Conservation (phyloP, 2,888 invertebrate species). For the Sicus ferrugineus region DNA sequence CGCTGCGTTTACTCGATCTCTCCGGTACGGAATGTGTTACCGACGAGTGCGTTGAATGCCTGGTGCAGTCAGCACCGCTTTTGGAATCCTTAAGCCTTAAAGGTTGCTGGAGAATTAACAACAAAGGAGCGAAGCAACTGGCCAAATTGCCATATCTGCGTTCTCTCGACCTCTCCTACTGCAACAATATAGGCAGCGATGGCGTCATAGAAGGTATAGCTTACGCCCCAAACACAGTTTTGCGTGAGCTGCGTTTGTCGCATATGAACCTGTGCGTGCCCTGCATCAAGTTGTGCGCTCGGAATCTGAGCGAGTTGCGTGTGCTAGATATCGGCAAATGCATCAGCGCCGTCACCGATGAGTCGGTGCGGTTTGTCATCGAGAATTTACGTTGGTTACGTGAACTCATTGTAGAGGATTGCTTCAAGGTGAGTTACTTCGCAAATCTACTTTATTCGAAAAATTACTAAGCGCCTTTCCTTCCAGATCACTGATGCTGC, state of each 20-base stretch:
- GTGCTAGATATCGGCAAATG: conserved; percentile 74
- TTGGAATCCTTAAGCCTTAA: conserved; percentile 71
- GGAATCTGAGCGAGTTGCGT: conserved; percentile 68
- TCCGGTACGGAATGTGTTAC: conserved; percentile 73
- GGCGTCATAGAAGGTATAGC: conserved; percentile 72
- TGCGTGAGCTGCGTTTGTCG: conserved; percentile 69
- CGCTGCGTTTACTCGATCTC: conserved; percentile 70
- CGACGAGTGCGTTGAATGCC: conserved; percentile 70
- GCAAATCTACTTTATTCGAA: not conserved
- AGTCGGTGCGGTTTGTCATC: conserved; percentile 73
- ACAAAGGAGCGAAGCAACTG: conserved; percentile 69
- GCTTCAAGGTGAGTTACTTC: conserved; percentile 58
- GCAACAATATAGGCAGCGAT: conserved; percentile 71
- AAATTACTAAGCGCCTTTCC: not conserved
- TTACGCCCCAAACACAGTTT: conserved; percentile 63
- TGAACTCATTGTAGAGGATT: conserved; percentile 72
- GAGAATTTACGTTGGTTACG: conserved; percentile 70
- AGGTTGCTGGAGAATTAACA: conserved; percentile 73
- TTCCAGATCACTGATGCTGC: conserved; percentile 71
- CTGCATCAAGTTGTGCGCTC: conserved; percentile 70
- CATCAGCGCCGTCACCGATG: conserved; percentile 76
- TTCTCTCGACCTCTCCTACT: conserved; percentile 73
- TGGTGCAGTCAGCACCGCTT: conserved; percentile 69
- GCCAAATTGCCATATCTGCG: conserved; percentile 68
- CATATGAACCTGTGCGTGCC: conserved; percentile 71